Evolutionary conservation across 2,113 vertebrate species (phyloP).

Genomic region (Plotosus lineatus): DNA sequence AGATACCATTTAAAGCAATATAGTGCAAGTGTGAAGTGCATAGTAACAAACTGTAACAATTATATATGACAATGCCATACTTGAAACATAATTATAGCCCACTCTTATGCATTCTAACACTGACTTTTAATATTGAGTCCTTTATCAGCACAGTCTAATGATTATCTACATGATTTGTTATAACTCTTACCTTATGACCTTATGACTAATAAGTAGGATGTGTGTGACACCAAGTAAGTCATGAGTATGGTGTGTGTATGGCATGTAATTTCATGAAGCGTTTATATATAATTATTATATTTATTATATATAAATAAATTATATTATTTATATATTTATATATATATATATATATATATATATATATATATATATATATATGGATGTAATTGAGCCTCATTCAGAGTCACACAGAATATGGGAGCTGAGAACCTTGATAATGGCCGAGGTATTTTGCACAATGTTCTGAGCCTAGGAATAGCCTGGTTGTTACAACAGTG

Average conservation of each 20-base stretch:
- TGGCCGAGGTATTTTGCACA: not conserved
- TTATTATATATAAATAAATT: too few species aligned
- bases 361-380: too few species aligned
- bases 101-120: constrained; percentile 10
- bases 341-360: too few species aligned
- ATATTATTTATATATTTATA: too few species aligned
- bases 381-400: constrained; percentile 1
- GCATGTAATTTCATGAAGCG: not conserved
- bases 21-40: constrained; percentile 20
- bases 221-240: too few species aligned
- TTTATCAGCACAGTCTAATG: constrained; percentile 19
- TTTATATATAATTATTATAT: too few species aligned
- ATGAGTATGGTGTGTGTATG: too few species aligned
- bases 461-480: not conserved
- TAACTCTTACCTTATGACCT: constrained; percentile 5
- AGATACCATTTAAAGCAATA: constrained; percentile 3
- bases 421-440: constrained; percentile 2
- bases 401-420: constrained; percentile 6
- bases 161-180: constrained; percentile 7
- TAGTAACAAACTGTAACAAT: not conserved
- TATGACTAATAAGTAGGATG: constrained; percentile 1
- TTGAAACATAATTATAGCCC: not conserved
- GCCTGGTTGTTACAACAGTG: constrained; percentile 3
- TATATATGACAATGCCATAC: not conserved
- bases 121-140: constrained; percentile 8